These are phyloP conservation scores for Dryocosmus kuriphilus DNA, from an alignment of 2,888 invertebrate species.

Conservation along the genomic window DNA sequence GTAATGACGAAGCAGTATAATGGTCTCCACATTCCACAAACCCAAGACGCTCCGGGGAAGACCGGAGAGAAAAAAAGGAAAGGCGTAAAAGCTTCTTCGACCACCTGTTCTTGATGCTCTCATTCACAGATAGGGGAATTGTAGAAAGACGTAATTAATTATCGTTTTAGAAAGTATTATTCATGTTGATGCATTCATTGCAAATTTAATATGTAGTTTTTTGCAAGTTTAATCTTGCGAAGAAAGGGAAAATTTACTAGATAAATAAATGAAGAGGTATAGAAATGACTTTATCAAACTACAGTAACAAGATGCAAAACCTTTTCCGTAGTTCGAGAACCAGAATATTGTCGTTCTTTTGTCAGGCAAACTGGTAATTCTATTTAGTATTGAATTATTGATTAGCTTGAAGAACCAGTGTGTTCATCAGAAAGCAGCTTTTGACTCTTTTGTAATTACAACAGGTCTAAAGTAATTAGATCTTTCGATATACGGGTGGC, in stretches of 20 bases:
- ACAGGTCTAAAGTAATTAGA: conserved; percentile 29
- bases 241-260: too few species aligned
- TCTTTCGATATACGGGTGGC: conserved; percentile 12
- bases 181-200: too few species aligned
- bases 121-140: not conserved
- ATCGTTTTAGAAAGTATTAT: too few species aligned
- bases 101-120: conserved; percentile 37
- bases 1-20: conserved; percentile 21
- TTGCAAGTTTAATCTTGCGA: too few species aligned
- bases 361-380: too few species aligned
- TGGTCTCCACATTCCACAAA: conserved; percentile 25
- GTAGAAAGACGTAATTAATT: not conserved
- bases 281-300: too few species aligned
- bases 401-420: not conserved
- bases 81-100: conserved; percentile 18
- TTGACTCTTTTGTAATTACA: conserved; percentile 11
- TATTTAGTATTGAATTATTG: not conserved
- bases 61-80: not conserved
- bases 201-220: too few species aligned
- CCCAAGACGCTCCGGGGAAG: conserved; percentile 1
- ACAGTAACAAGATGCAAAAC: too few species aligned
- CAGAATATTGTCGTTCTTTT: too few species aligned
- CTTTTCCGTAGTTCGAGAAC: too few species aligned
- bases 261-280: too few species aligned
- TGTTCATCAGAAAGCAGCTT: conserved; percentile 6